Percentiles rank a stretch among this genome's conserved stretches.
Conservation (phyloP, 2,888 invertebrate species). For the Agrochola lychnidis region DNA sequence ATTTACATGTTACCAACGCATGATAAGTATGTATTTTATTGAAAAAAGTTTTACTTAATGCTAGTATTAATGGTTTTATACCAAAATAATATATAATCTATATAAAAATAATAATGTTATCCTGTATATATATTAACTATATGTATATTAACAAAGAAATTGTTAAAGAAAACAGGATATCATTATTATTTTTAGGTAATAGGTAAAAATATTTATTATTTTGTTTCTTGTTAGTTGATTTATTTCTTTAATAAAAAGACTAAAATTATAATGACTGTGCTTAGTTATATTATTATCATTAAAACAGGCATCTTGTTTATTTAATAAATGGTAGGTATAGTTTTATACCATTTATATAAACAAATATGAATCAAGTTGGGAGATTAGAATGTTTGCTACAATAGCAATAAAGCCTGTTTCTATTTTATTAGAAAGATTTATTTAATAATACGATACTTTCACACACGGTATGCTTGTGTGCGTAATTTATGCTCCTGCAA, state of each 20-base stretch:
- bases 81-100: no score
- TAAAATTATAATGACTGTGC: background rate
- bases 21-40: no score
- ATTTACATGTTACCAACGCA: background rate
- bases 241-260: background rate
- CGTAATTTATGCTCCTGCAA: conserved; percentile 72
- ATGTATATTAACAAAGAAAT: no score
- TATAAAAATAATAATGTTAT: no score
- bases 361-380: background rate
- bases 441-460: conserved; percentile 70
- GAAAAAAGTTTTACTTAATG: background rate
- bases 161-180: no score
- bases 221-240: background rate
- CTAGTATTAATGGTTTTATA: background rate
- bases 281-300: background rate
- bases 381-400: background rate
- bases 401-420: conserved; percentile 2
- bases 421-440: conserved; percentile 44
- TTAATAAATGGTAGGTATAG: no score
- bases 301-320: background rate
- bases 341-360: background rate
- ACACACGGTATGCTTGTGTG: conserved; percentile 70
- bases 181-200: background rate
- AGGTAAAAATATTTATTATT: background rate
- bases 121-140: no score